A percentile compares a stretch with the other conserved stretches of the same genome.
Conservation (phyloP, 2,113 vertebrate species). For the Hippopotamus amphibius region DNA sequence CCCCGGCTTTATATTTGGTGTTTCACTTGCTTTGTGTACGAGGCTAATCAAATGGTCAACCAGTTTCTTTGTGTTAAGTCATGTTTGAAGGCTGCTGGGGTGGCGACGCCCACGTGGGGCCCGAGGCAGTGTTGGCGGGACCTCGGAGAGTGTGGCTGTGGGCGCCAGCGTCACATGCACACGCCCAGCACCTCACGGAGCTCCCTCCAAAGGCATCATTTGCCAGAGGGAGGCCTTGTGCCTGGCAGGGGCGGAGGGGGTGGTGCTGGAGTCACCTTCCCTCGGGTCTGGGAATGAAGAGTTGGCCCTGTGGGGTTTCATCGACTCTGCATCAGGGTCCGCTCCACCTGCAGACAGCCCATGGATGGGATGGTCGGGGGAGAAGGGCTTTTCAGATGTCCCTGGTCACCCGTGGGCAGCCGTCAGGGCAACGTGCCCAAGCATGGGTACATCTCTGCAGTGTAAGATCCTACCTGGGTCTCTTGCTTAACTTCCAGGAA, state of each 20-base stretch:
- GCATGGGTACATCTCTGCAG: rapidly evolving
- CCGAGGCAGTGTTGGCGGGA: neutral
- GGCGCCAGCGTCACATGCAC: rapidly evolving
- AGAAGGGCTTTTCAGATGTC: neutral
- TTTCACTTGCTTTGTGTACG: neutral
- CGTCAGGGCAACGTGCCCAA: rapidly evolving
- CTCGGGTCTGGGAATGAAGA: neutral
- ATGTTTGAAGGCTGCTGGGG: neutral
- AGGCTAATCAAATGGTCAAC: neutral
- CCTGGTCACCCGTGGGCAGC: rapidly evolving
- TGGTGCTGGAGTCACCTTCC: neutral
- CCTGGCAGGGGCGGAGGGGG: rapidly evolving
- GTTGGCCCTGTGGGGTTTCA: rapidly evolving
- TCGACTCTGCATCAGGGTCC: neutral
- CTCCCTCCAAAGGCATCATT: neutral
- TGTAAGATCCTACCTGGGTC: rapidly evolving
- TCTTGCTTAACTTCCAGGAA: rapidly evolving
- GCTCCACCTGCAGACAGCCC: rapidly evolving
- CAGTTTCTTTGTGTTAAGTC: rapidly evolving
- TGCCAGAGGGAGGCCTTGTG: rapidly evolving
- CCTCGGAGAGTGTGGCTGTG: rapidly evolving
- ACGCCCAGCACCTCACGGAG: neutral
- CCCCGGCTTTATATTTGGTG: neutral
- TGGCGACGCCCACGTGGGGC: rapidly evolving
- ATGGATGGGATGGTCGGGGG: neutral